Percentiles rank a stretch among this genome's conserved stretches.
phyloP scores from a whole-genome alignment of 1,140 invertebrate species.

The Ctenoplectra terminalis region DNA sequence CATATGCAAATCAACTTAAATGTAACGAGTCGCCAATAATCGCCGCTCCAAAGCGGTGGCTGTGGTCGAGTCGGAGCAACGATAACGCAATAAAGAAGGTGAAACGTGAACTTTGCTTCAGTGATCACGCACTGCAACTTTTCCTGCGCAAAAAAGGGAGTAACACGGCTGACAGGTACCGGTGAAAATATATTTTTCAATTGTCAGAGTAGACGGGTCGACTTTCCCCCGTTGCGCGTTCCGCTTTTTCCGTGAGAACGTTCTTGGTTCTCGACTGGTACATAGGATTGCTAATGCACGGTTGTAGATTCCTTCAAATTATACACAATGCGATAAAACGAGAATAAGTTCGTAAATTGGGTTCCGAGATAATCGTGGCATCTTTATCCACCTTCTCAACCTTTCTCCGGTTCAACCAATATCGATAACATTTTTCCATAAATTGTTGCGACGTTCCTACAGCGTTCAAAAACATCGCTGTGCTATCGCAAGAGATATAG shows the following conservation, averaged over 20 bases:
- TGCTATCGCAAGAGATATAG: neutral
- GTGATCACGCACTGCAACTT: neutral
- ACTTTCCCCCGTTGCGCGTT: neutral
- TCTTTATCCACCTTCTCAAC: neutral
- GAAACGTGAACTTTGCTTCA: neutral
- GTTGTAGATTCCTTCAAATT: neutral
- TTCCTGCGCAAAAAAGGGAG: neutral
- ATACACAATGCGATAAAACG: neutral
- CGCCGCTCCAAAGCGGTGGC: neutral
- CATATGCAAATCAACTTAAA: slow-evolving; percentile 27
- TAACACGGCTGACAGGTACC: neutral
- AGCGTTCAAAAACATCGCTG: neutral
- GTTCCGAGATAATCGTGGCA: neutral
- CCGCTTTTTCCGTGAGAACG: neutral
- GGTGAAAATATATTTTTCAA: slow-evolving; percentile 6
- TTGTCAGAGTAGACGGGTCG: neutral
- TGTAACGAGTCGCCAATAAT: neutral
- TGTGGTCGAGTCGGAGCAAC: neutral
- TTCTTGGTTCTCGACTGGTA: neutral
- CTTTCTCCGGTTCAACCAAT: neutral
- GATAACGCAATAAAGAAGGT: slow-evolving; percentile 22
- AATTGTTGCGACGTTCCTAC: fast-evolving
- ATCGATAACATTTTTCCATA: neutral
- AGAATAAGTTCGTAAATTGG: neutral
- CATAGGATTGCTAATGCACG: neutral